Evolutionary conservation across 1,140 invertebrate species (phyloP), one percentile per base, ranked within the genome.

Genomic region (Scaptomyza hsui): DNA sequence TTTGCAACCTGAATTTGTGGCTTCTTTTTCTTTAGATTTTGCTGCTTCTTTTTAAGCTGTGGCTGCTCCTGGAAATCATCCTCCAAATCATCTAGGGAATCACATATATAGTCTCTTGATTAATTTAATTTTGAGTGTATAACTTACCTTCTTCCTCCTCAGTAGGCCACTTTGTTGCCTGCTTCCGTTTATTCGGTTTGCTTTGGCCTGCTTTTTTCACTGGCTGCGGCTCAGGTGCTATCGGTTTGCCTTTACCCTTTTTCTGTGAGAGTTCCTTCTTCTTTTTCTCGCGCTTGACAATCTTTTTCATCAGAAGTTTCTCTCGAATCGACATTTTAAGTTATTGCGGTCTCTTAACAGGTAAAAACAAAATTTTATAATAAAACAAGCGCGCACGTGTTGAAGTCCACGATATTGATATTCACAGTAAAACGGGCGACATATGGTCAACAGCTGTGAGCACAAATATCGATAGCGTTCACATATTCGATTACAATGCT

Each of bases 261-360:
- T 93, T 92, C 76, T 93, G 92, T 6, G 93, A 89, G 48, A 93
- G 91, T 74, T 94, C 94, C 32, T 95, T 90, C 90, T 95, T 96
- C 64, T 93, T 94, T 74, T 95, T 95, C 82, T 96, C 95, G 7
- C 94, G 92, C 81, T 96, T 96, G 59, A 94, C 95, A 56, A 96
- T 95, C 92, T 96, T 97, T 57, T 95, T 92, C 92, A 96, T 95
- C 53, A 96, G 92, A 18, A 96, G 93, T 92, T 96, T 96, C 60
- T 96, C 95, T 29, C 94, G 94, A 1, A 96, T 93, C 53, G 95
- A 94, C 95, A 96, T 96, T 19, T 65, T 89, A n/a, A 41, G 19
- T 21, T 35, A 49, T 9, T 12, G 21, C 16, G 19, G 3, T 4
- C 12, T 5, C 16, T 42, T 16, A 53, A 41, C 39, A 47, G 19